Evolutionary conservation across 2,113 vertebrate genomes (phyloP), one percentile per base, ranked within the genome.

Genomic region (Misgurnus anguillicaudatus): DNA sequence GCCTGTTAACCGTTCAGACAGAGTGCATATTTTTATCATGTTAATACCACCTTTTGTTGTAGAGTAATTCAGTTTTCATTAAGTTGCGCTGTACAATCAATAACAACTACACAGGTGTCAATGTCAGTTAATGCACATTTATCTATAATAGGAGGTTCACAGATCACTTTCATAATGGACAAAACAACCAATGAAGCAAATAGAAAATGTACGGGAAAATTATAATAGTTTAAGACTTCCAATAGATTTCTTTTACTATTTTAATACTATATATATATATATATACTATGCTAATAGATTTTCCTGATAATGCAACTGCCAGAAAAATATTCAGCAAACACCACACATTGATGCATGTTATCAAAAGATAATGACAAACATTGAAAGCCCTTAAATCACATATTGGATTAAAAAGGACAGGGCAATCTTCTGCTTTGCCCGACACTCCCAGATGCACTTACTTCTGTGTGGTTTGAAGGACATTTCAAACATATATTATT

Each of bases 61-160:
- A 87, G 82, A 84, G 86, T 86, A 81, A 89, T 92, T 91, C 89
- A 72, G 87, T 87, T 90, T 90, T 89, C 86, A 89, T 92, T 88
- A 89, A 85, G 79, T 83, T 87, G 89, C 77, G 70, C 80, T 17
- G 75, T 77, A 64, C 85, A 89, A 91, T 91, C 88, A 89, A 90
- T 92, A 89, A 89, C 83, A 87, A 87, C 87, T 83, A 76, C 82
- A 86, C 84, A 87, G 84, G 87, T 91, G 89, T 92, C 91, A 90
- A 83, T 87, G 81, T 87, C 86, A 83, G 91, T 93, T 90, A 91
- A 86, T 83, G 85, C 81, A 85, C 82, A 90, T 89, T 89, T 90
- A 82, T 84, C 88, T 89, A 88, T 79, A 84, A 82, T 86, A 31
- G 61, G 77, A 81, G 82, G 87, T 86, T 84, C 87, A 89, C 87